phyloP scores from a whole-genome alignment of 2,888 invertebrate genomes.

The Ophion costatus region DNA sequence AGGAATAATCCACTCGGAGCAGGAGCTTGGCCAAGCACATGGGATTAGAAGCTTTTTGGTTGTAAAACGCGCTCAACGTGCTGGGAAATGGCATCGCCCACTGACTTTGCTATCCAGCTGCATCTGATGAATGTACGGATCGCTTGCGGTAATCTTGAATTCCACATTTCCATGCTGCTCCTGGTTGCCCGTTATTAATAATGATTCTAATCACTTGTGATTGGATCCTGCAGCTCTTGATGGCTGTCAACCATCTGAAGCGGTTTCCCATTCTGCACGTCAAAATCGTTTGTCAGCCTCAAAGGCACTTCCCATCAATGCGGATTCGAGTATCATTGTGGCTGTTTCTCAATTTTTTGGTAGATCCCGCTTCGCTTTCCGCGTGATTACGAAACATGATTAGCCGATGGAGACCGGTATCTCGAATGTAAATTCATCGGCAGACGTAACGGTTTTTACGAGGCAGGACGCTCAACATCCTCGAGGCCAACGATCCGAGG shows the following conservation, averaged over 20 bases:
- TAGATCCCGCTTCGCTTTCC: constrained; percentile 12
- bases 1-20: constrained; percentile 53
- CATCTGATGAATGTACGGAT: constrained; percentile 37
- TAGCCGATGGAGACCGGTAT: not conserved
- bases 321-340: not conserved
- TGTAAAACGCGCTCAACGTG: constrained; percentile 55
- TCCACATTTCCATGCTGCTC: not conserved
- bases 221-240: not conserved
- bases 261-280: not conserved
- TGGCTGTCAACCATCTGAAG: not conserved
- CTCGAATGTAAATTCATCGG: constrained; percentile 11
- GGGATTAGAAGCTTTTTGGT: constrained; percentile 62
- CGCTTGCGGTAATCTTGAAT: constrained; percentile 21
- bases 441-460: constrained; percentile 46
- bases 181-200: not conserved
- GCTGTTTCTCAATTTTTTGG: not conserved
- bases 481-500: constrained; percentile 24
- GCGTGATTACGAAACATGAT: constrained; percentile 24
- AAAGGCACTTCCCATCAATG: not conserved
- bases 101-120: constrained; percentile 30
- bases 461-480: constrained; percentile 35
- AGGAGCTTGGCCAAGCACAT: constrained; percentile 19
- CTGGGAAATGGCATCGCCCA: constrained; percentile 18
- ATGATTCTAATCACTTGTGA: not conserved
- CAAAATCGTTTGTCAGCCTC: not conserved